phyloP scores from a whole-genome alignment of 2,113 vertebrate genomes.

The Nymphicus hollandicus region DNA sequence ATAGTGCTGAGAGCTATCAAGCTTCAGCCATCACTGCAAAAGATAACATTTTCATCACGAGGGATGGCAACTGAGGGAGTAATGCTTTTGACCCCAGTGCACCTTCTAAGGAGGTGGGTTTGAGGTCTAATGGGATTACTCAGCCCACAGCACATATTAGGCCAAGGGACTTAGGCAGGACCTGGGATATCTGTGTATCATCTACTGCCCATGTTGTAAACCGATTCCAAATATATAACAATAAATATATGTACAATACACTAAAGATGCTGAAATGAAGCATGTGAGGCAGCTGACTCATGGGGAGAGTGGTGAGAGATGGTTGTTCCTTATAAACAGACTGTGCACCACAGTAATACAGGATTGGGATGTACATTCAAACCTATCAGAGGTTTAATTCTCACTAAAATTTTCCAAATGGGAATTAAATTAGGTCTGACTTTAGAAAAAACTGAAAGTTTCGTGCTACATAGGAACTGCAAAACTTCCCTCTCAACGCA shows the following conservation, averaged over 20 bases:
- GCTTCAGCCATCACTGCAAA: neutral
- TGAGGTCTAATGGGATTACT: neutral
- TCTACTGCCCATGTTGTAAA: neutral
- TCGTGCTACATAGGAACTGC: neutral
- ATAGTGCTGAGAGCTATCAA: neutral
- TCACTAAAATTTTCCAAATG: neutral
- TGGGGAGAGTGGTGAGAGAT: neutral
- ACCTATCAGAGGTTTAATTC: neutral
- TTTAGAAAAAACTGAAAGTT: neutral
- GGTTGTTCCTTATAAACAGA: neutral
- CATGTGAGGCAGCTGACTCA: neutral
- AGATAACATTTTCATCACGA: neutral
- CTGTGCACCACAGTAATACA: neutral
- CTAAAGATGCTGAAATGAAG: neutral
- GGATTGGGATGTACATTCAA: neutral
- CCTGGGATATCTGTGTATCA: neutral
- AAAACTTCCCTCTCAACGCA: neutral
- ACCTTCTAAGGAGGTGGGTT: neutral
- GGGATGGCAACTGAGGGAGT: neutral
- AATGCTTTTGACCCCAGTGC: neutral
- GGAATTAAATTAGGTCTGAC: neutral
- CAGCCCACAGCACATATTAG: neutral
- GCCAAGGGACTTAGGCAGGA: neutral
- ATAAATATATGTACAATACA: neutral
- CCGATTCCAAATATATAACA: neutral